Conservation (phyloP, 2,113 vertebrate genomes). For the Motacilla alba region DNA sequence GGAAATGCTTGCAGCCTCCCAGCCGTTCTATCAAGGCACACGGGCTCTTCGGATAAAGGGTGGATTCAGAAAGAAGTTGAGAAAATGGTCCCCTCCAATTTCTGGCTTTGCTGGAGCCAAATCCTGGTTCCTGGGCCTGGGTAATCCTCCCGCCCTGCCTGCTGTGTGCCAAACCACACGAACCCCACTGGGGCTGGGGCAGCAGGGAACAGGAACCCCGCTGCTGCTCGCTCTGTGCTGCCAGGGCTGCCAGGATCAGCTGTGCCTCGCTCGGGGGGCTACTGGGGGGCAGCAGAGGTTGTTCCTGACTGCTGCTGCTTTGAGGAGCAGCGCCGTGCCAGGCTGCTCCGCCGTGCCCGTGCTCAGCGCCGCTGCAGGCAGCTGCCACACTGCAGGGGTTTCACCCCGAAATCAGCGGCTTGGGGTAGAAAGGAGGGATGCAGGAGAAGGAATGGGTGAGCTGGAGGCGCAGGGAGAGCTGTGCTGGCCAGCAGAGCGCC, state of each 20-base stretch:
- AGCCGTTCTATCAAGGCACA: not conserved
- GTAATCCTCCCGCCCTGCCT: not conserved
- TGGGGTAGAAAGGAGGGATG: too few relatives aligned
- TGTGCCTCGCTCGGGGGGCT: too few relatives aligned
- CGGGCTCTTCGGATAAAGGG: not conserved
- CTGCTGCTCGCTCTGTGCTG: not conserved
- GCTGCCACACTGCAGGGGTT: not conserved
- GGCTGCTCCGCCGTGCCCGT: not conserved
- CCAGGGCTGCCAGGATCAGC: not conserved
- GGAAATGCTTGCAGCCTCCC: not conserved
- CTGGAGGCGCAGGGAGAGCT: not conserved
- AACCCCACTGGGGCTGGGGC: not conserved
- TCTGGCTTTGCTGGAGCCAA: not conserved
- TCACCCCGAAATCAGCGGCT: not conserved
- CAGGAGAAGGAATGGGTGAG: rapidly evolving
- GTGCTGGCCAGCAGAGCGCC: rapidly evolving
- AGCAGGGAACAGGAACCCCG: not conserved
- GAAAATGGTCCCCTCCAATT: not conserved
- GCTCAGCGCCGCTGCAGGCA: not conserved
- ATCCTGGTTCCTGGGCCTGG: not conserved
- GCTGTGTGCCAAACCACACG: not conserved
- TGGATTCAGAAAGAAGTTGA: not conserved
- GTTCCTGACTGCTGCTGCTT: not conserved
- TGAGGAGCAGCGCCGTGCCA: not conserved
- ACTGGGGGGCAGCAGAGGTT: not conserved